Conservation (phyloP, 2,797 vertebrate species). For the Otolemur crassicaudatus region DNA sequence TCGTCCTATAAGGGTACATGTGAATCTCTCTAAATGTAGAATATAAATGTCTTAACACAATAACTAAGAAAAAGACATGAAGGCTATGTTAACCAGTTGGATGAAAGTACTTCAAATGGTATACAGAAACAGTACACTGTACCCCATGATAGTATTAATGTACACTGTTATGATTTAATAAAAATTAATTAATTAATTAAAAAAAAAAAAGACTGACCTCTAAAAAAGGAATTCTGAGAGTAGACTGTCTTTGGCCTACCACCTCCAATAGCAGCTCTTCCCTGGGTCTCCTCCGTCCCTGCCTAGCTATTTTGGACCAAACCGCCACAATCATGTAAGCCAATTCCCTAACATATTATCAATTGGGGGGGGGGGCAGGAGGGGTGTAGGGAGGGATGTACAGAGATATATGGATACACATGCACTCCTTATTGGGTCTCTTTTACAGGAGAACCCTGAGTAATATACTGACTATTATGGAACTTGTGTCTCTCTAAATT, state of each 20-base stretch:
- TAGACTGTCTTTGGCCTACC: neutral
- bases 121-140: too few relatives aligned
- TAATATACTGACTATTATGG: neutral
- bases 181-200: too few relatives aligned
- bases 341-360: neutral
- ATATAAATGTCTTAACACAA: too few relatives aligned
- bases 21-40: too few relatives aligned
- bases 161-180: too few relatives aligned
- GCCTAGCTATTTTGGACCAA: neutral
- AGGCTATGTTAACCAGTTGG: too few relatives aligned
- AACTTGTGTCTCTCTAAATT: neutral
- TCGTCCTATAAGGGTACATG: too few relatives aligned
- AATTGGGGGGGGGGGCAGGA: too few relatives aligned
- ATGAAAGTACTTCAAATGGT: too few relatives aligned
- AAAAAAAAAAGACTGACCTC: neutral
- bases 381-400: neutral
- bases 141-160: too few relatives aligned
- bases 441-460: neutral
- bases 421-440: neutral
- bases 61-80: too few relatives aligned
- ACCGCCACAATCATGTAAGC: neutral
- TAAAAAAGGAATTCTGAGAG: neutral
- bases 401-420: neutral
- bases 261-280: neutral
- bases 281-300: neutral